Base-by-base conservation (phyloP, 92 coral and sea anemone species). In the Porites evermanni region DNA sequence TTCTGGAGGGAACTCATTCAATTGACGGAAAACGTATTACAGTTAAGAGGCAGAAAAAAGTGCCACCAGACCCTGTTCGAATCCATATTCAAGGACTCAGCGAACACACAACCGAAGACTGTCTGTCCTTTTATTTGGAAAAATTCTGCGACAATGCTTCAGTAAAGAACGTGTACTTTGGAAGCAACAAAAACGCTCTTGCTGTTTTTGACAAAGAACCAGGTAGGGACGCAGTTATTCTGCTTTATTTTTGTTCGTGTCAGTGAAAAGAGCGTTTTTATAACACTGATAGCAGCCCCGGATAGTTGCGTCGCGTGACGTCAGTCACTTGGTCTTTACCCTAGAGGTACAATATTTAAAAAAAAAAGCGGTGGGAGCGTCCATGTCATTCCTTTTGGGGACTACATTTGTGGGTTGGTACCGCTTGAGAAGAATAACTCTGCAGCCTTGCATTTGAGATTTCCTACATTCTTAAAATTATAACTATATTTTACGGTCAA, bases 51-150 rank as follows among this genome's bases (percentile, higher is more conserved):
- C 85, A 83, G 64, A 90, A 79, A 81, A 87, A 76, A 63, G 64
- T 89, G 38, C 91, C 95, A 59, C 81, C 47, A 20, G 95, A 92
- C 64, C 82, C 87, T 2, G 23, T 47, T 12, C 82, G 72, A 53
- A 44, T 92, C 19, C 88, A 76, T 72, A 88, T 89, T 56, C 88
- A 70, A 71, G 95, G 93, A 24, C 11, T 92, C 61, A 64, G 80
- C 58, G 77, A 79, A 9, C 66, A 32, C 6, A 77, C 87, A 8
- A 82, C 89, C 44, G 74, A 79, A 64, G 95, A 89, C 74, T 80
- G 86, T 26, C 60, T 92, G 65, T 9, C 60, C 20, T 90, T 78
- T 8, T 91, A 81, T 79, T 67, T 93, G 81, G 95, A 93, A 26
- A 83, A 86, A n/a, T 84, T 75, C 54, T 83, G 95, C 53, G 78